phyloP scores from a whole-genome alignment of 1,140 invertebrate species.

The Danaus plexippus region DNA sequence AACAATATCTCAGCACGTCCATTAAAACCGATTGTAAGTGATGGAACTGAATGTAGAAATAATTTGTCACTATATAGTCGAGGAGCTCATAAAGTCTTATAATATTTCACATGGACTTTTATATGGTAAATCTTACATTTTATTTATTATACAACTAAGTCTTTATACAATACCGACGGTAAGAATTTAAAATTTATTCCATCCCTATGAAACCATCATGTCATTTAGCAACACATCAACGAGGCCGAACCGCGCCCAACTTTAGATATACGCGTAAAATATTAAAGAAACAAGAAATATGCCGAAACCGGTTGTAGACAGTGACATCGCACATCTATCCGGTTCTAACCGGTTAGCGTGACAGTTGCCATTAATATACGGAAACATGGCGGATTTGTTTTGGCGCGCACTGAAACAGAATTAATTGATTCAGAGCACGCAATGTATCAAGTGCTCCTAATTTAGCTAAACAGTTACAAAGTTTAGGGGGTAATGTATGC shows the following conservation, averaged over 20 bases:
- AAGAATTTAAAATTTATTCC: too few species aligned
- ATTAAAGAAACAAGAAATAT: not conserved
- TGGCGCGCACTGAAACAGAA: slow-evolving; percentile 48
- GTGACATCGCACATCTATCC: slow-evolving; percentile 41
- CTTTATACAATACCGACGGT: too few species aligned
- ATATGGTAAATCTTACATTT: too few species aligned
- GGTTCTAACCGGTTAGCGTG: slow-evolving; percentile 41
- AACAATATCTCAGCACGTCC: not conserved
- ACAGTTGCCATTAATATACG: slow-evolving; percentile 46
- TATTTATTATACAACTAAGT: too few species aligned
- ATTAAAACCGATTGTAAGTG: too few species aligned
- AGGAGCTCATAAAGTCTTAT: slow-evolving; percentile 3
- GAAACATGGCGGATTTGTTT: slow-evolving; percentile 53
- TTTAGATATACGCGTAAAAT: not conserved
- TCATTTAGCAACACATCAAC: too few species aligned
- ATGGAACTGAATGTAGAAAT: too few species aligned
- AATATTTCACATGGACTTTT: slow-evolving; percentile 1
- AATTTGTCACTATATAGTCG: too few species aligned
- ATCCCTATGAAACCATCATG: too few species aligned
- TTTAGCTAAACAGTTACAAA: slow-evolving; percentile 22
- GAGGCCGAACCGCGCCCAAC: too few species aligned
- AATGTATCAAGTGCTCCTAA: slow-evolving; percentile 38
- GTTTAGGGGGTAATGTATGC: slow-evolving; percentile 15
- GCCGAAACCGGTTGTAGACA: slow-evolving; percentile 21
- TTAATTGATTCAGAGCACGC: slow-evolving; percentile 52